These are phyloP conservation scores for Xylophagus ater DNA, from an alignment of 2,888 invertebrate species.

Conservation along the genomic window DNA sequence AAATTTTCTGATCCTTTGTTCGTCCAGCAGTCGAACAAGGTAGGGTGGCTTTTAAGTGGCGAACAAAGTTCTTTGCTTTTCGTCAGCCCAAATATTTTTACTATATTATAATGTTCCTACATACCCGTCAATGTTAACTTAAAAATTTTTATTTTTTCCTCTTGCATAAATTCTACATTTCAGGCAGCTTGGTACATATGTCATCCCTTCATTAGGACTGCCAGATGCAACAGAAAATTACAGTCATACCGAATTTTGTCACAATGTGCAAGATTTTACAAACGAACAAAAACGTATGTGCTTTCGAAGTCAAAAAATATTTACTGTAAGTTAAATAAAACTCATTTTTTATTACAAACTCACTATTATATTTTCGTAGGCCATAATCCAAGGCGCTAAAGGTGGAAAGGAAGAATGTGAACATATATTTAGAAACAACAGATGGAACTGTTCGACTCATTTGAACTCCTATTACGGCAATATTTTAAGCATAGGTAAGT, in stretches of 20 bases:
- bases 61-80: no score
- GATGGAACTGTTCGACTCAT: constrained; percentile 70
- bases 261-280: constrained; percentile 17
- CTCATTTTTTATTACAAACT: constrained; percentile 1
- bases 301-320: constrained; percentile 16
- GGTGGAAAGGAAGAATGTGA: constrained; percentile 85
- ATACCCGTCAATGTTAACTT: no score
- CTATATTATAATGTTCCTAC: no score
- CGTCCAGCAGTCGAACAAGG: no score
- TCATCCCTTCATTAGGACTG: constrained; percentile 18
- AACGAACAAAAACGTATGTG: constrained; percentile 19
- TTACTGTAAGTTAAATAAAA: constrained; percentile 14
- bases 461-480: constrained; percentile 63
- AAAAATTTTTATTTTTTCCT: no score
- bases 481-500: constrained; percentile 74
- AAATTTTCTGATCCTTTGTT: no score
- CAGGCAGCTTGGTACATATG: constrained; percentile 20
- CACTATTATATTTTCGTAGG: constrained; percentile 43
- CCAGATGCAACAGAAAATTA: constrained; percentile 15
- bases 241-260: constrained; percentile 18
- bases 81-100: no score
- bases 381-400: constrained; percentile 67
- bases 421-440: constrained; percentile 71
- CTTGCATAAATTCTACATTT: no score
- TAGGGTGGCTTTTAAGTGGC: no score